These are phyloP conservation scores for Solenopsis fugax DNA, from an alignment of 1,140 invertebrate genomes.

Conservation along the genomic window DNA sequence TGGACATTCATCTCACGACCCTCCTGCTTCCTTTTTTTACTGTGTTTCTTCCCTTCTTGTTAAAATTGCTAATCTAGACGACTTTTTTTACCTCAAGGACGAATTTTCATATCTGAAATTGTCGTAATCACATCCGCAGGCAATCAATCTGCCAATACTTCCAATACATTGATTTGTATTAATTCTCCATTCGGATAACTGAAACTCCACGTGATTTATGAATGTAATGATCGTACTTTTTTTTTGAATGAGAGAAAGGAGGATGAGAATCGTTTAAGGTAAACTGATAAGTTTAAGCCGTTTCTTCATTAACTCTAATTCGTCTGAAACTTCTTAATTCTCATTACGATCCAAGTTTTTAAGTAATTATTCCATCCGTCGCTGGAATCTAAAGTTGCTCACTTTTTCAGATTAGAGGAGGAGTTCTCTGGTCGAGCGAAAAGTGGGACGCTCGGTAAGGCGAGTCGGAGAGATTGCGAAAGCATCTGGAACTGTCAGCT, in stretches of 20 bases:
- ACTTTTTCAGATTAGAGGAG: conserved; percentile 16
- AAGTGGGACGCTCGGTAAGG: neutral
- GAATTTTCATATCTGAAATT: neutral
- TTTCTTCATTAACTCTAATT: conserved; percentile 50
- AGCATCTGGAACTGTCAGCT: conserved; percentile 1
- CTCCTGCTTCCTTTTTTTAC: neutral
- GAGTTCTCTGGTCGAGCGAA: neutral
- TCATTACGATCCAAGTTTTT: conserved; percentile 66
- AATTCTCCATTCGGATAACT: neutral
- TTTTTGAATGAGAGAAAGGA: neutral
- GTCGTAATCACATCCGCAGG: neutral
- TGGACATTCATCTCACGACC: conserved; percentile 57
- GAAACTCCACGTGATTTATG: neutral
- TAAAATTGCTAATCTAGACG: conserved; percentile 50
- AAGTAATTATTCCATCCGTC: conserved; percentile 53
- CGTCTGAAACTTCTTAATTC: conserved; percentile 53
- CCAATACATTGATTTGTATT: neutral
- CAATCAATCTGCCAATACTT: neutral
- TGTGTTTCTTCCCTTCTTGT: neutral
- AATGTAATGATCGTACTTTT: neutral
- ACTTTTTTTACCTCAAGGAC: neutral
- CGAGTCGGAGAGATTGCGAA: neutral
- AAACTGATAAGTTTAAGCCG: conserved; percentile 25
- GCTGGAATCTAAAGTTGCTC: conserved; percentile 20
- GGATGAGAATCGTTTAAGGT: neutral